Evolutionary conservation across 2,113 vertebrate genomes (phyloP).

Genomic region (Ovis canadensis): DNA sequence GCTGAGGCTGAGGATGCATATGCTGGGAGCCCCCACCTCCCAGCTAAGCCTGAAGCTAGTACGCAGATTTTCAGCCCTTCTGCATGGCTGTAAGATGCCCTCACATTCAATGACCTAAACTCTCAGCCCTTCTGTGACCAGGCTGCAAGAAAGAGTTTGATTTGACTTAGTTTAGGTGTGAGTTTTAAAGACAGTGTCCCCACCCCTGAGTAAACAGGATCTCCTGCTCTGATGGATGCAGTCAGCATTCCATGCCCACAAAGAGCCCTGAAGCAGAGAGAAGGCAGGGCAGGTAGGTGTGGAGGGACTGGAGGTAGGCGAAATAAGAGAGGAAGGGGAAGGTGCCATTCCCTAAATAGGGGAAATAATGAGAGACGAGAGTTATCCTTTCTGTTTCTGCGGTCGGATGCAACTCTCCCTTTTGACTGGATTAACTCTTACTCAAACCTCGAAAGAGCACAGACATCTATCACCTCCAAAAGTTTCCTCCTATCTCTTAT

Average conservation of each 20-base stretch:
- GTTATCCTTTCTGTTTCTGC: neutral
- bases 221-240: neutral
- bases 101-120: neutral
- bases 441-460: neutral
- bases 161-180: neutral
- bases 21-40: neutral
- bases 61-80: neutral
- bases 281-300: neutral
- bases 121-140: neutral
- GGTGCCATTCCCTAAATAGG: fast-evolving
- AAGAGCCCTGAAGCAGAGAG: neutral
- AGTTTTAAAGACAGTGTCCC: neutral
- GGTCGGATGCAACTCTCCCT: neutral
- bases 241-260: neutral
- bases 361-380: neutral
- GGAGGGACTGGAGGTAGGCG: neutral
- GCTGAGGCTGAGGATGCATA: neutral
- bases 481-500: neutral
- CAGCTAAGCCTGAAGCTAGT: neutral
- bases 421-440: neutral
- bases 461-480: neutral
- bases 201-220: neutral
- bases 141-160: neutral
- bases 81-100: neutral
- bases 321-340: neutral